A percentile compares a stretch with the other conserved stretches of the same genome.
phyloP scores from a whole-genome alignment of 1,140 invertebrate genomes.

The Drosophila novamexicana region DNA sequence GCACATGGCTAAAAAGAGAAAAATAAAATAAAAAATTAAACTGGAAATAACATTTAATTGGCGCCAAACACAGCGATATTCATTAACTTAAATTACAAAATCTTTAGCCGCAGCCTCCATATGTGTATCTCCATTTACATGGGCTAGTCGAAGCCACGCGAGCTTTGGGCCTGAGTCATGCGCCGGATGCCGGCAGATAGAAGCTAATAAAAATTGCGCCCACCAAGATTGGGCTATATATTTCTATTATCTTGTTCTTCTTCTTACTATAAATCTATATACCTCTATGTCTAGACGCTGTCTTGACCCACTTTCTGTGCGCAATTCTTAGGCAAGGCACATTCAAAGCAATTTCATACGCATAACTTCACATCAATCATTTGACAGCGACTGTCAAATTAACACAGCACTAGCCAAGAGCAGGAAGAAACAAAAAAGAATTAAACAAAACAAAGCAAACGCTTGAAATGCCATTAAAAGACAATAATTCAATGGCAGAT shows the following conservation, averaged over 20 bases:
- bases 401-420: constrained; percentile 37
- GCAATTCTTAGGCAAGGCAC: constrained; percentile 28
- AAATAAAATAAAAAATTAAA: constrained; percentile 32
- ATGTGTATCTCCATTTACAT: constrained; percentile 17
- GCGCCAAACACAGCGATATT: constrained; percentile 30
- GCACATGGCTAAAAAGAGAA: constrained; percentile 71
- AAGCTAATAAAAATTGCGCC: background rate
- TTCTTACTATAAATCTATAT: too few relatives aligned
- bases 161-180: constrained; percentile 25
- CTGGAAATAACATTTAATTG: constrained; percentile 45
- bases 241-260: too few relatives aligned
- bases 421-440: constrained; percentile 36
- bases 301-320: constrained; percentile 59
- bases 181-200: constrained; percentile 16
- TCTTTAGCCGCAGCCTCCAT: constrained; percentile 24
- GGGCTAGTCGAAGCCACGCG: constrained; percentile 18
- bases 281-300: constrained; percentile 18
- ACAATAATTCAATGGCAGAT: constrained; percentile 69
- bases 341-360: constrained; percentile 52
- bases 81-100: constrained; percentile 52
- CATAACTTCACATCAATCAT: constrained; percentile 65
- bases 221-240: background rate
- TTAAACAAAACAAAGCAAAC: constrained; percentile 25
- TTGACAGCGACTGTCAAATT: constrained; percentile 51
- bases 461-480: constrained; percentile 70